phyloP scores from a whole-genome alignment of 2,113 vertebrate species.

The Melanocharis versteri region DNA sequence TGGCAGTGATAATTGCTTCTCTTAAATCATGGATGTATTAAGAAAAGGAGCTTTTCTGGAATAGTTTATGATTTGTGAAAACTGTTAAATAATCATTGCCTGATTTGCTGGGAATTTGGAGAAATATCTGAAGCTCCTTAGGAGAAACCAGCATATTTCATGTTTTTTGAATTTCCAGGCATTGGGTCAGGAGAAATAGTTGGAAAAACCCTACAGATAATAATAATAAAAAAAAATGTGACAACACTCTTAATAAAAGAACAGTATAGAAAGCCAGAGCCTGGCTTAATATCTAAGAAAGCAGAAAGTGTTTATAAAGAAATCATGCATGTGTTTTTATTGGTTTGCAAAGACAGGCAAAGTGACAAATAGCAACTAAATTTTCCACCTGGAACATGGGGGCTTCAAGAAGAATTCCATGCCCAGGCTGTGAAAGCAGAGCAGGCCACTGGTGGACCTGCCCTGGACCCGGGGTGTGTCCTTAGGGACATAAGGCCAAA shows the following conservation, averaged over 20 bases:
- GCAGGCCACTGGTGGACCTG: not conserved
- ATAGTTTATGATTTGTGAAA: not conserved
- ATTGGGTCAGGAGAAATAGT: not conserved
- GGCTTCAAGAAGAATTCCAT: not conserved
- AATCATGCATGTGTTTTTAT: not conserved
- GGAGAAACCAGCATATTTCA: not conserved
- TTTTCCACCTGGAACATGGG: not conserved
- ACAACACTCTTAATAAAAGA: not conserved
- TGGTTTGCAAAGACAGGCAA: not conserved
- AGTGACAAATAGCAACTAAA: not conserved
- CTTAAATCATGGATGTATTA: slow-evolving; percentile 9
- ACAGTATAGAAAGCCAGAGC: not conserved
- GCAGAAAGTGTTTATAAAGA: not conserved
- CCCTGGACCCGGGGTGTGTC: not conserved
- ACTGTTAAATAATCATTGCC: not conserved
- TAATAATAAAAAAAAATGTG: not conserved
- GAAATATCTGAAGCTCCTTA: not conserved
- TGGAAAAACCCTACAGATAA: not conserved
- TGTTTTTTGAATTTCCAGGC: not conserved
- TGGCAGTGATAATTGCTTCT: not conserved
- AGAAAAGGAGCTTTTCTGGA: not conserved
- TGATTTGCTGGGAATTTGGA: not conserved
- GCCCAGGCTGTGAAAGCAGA: not conserved
- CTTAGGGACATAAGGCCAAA: not conserved
- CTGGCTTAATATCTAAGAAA: not conserved